These are phyloP conservation scores for Drosophila hawaiiensis DNA, from an alignment of 2,888 invertebrate species.

Conservation along the genomic window DNA sequence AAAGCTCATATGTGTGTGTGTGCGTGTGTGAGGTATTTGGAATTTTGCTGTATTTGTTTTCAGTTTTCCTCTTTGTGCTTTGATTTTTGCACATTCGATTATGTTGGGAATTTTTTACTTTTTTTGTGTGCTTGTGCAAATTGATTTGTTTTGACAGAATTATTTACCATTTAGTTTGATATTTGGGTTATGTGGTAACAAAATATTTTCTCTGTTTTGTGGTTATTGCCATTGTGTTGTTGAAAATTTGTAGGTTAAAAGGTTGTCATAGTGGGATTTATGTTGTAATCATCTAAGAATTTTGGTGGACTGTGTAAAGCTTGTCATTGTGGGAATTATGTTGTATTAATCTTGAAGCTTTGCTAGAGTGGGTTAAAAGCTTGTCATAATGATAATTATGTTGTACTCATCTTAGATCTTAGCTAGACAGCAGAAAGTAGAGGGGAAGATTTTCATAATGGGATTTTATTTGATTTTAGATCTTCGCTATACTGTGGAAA, in stretches of 20 bases:
- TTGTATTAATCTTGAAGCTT: background rate
- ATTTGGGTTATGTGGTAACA: slow-evolving; percentile 8
- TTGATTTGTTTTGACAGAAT: slow-evolving; percentile 14
- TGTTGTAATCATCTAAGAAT: background rate
- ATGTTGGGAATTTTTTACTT: slow-evolving; percentile 5
- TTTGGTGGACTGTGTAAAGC: background rate
- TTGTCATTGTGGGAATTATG: background rate
- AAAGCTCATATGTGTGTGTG: slow-evolving; percentile 2
- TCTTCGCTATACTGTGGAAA: background rate
- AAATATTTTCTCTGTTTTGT: background rate
- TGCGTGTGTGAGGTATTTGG: background rate
- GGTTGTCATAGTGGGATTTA: background rate
- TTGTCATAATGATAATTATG: background rate
- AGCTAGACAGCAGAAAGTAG: background rate
- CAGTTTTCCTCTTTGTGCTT: background rate
- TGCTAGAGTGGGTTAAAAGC: background rate
- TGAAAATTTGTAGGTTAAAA: background rate
- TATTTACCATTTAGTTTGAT: slow-evolving; percentile 10
- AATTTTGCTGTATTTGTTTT: slow-evolving; percentile 10
- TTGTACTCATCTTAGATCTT: background rate
- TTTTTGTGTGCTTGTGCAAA: slow-evolving; percentile 1
- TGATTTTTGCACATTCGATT: slow-evolving; percentile 9
- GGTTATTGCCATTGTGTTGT: background rate
- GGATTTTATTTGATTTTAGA: background rate
- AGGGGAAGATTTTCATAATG: background rate